These are phyloP conservation scores for Melinopterus prodromus DNA, from an alignment of 2,888 invertebrate genomes.

Conservation along the genomic window DNA sequence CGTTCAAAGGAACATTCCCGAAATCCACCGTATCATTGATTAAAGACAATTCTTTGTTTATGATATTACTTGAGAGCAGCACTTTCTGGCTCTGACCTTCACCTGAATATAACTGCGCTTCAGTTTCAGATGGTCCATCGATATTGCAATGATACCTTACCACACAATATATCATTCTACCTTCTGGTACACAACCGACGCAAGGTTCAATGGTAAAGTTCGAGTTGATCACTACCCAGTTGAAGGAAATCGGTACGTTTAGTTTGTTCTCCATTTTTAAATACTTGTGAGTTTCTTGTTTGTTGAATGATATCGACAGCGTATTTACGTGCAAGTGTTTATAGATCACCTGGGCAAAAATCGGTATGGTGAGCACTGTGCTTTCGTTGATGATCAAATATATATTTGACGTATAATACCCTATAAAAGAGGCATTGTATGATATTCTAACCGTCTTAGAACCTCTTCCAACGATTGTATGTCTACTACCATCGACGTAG, in stretches of 20 bases:
- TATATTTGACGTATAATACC: conserved; percentile 29
- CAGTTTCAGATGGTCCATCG: conserved; percentile 12
- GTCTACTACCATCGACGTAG: background rate
- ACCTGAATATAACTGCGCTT: conserved; percentile 23
- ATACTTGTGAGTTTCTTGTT: background rate
- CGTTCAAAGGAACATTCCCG: conserved; percentile 29
- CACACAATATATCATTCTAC: conserved; percentile 8
- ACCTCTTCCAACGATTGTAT: background rate
- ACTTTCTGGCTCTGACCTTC: background rate
- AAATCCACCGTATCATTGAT: conserved; percentile 17
- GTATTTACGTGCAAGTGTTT: background rate
- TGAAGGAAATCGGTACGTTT: conserved; percentile 27
- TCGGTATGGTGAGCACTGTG: conserved; percentile 24
- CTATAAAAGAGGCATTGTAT: conserved; percentile 20
- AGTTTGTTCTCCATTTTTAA: conserved; percentile 31
- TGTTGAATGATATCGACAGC: conserved; percentile 11
- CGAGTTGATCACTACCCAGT: conserved; percentile 11
- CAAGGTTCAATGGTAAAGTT: conserved; percentile 28
- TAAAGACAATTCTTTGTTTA: background rate
- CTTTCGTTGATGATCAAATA: conserved; percentile 31
- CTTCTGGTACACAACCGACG: conserved; percentile 12
- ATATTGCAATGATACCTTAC: conserved; percentile 9
- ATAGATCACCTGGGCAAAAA: conserved; percentile 25
- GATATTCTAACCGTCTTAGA: background rate
- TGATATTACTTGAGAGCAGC: background rate